A percentile compares a stretch with the other conserved stretches of the same genome.
phyloP scores from a whole-genome alignment of 2,113 vertebrate species.

The Lasiurus borealis region DNA sequence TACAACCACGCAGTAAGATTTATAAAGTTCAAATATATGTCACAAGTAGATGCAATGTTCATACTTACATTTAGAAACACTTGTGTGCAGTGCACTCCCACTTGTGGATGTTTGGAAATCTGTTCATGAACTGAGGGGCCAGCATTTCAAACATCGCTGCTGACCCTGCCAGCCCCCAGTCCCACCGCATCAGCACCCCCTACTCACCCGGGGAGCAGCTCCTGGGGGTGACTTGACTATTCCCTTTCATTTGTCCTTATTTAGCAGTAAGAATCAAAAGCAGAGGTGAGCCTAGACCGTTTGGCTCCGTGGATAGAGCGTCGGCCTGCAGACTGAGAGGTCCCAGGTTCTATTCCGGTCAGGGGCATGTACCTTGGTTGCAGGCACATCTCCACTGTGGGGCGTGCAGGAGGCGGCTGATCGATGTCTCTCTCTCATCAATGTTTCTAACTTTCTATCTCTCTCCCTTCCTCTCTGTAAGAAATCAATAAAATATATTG shows the following conservation, averaged over 20 bases:
- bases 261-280: background rate
- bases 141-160: background rate
- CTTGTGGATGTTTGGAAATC: background rate
- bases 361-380: too few species aligned
- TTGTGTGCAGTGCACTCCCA: rapidly evolving
- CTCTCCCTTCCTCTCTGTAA: too few species aligned
- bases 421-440: too few species aligned
- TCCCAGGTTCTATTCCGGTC: too few species aligned
- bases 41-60: background rate
- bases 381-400: too few species aligned
- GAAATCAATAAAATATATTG: too few species aligned
- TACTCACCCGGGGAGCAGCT: background rate
- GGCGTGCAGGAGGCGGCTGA: too few species aligned
- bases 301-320: too few species aligned
- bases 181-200: background rate
- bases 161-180: background rate
- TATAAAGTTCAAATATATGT: background rate
- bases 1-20: background rate
- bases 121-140: background rate
- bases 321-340: too few species aligned
- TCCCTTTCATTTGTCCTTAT: background rate
- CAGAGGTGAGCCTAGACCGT: background rate
- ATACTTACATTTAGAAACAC: background rate
- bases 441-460: too few species aligned
- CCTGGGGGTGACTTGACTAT: too few species aligned